Evolutionary conservation across 2,888 invertebrate genomes (phyloP).

Genomic region (Sphecodes monilicornis): DNA sequence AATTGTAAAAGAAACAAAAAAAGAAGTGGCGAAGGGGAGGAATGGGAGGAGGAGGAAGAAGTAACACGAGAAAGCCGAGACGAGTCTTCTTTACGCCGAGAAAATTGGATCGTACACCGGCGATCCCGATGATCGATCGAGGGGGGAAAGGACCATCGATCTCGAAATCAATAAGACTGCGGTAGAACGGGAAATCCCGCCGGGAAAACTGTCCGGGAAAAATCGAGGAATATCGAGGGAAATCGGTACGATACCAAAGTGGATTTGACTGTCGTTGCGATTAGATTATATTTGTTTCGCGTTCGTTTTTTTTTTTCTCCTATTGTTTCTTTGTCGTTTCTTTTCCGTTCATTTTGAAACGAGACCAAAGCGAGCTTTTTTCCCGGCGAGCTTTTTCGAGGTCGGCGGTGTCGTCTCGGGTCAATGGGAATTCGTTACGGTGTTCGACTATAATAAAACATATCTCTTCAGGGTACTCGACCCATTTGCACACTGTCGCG

Average conservation of each 20-base stretch:
- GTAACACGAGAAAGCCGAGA: conserved; percentile 39
- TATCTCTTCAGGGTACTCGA: conserved; percentile 82
- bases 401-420: conserved; percentile 64
- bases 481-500: conserved; percentile 70
- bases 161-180: conserved; percentile 40
- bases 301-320: conserved; percentile 17
- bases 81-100: conserved; percentile 60
- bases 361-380: conserved; percentile 74
- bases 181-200: conserved; percentile 36
- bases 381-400: conserved; percentile 31
- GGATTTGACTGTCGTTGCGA: conserved; percentile 76
- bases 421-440: conserved; percentile 20
- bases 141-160: conserved; percentile 73
- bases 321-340: conserved; percentile 4
- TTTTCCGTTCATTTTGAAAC: conserved; percentile 39
- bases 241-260: conserved; percentile 81
- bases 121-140: conserved; percentile 49
- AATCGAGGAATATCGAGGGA: conserved; percentile 52
- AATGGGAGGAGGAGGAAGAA: neutral
- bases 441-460: conserved; percentile 69
- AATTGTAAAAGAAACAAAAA: conserved; percentile 54
- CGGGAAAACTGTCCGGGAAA: conserved; percentile 32
- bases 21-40: neutral
- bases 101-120: conserved; percentile 53
- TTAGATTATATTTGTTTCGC: conserved; percentile 61